Percentiles rank a stretch among this genome's conserved stretches.
phyloP scores from a whole-genome alignment of 2,113 vertebrate species.

The Pavo muticus region DNA sequence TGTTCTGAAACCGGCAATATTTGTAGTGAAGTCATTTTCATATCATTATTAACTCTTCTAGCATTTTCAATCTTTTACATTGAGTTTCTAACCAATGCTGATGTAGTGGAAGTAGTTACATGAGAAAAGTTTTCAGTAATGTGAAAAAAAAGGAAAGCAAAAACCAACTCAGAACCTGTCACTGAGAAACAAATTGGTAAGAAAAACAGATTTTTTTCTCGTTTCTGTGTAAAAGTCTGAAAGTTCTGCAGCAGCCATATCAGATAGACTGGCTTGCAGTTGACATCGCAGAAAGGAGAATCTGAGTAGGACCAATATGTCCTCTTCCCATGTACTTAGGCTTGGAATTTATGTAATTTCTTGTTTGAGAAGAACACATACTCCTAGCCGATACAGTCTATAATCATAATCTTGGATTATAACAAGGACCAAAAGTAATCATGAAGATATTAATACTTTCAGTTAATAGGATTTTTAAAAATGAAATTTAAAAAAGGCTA shows the following conservation, averaged over 20 bases:
- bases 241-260: background rate
- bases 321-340: background rate
- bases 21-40: background rate
- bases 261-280: background rate
- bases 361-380: background rate
- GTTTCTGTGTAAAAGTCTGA: background rate
- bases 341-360: background rate
- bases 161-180: background rate
- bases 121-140: background rate
- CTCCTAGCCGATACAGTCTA: background rate
- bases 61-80: background rate
- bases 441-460: background rate
- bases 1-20: background rate
- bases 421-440: background rate
- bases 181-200: fast-evolving
- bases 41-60: background rate
- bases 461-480: background rate
- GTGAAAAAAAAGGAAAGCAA: background rate
- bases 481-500: background rate
- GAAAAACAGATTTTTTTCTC: background rate
- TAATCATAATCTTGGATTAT: background rate
- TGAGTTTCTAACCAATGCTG: background rate
- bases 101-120: background rate
- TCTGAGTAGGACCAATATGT: background rate
- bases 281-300: background rate